Base-by-base conservation (phyloP, 92 coral and sea anemone species). In the Blastomussa wellsi region DNA sequence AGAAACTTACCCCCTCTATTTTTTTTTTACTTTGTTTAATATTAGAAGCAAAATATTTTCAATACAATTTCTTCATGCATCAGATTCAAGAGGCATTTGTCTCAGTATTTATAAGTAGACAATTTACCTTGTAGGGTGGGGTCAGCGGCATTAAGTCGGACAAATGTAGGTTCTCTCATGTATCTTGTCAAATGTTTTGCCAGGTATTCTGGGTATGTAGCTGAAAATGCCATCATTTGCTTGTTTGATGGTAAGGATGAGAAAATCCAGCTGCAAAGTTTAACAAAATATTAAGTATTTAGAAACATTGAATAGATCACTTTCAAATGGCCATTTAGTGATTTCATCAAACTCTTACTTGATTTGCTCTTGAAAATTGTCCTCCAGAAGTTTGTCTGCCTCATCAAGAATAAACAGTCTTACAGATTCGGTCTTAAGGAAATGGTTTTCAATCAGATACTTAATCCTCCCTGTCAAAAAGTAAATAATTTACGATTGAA, bases 141-240 rank as follows among this genome's bases (percentile, higher is more conserved):
- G 74, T 96, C 95, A 52, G 91, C 84, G 15, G 99, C 98, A 93
- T 93, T 96, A 16, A 96, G 93, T 67, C 99, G 88, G 15, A 96
- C 98, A 90, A 96, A 96, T 2, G 99, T 96, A 71, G 99, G 99
- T 80, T 96, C 99, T 75, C 93, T 93, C 99, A 96, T 96, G 81
- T 96, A 96, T 68, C 88, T 80, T 47, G 86, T 96, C 74, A 96
- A 87, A 79, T 92, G 98, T 53, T 90, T 86, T 57, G 99, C 99
- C 72, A 96, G 96, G 82, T 94, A 86, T 62, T 96, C 99, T 85
- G 99, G 95, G 93, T 96, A 96, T 7, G 99, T 96, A 68, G 99
- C 99, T 8, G 99, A 96, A 55, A 96, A 92, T 82, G 99, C 99
- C 92, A 96, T 88, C 94, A 94, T 89, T 73, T 96, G 99, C 77